Conservation (phyloP, 2,797 vertebrate species). For the Chelmon rostratus region DNA sequence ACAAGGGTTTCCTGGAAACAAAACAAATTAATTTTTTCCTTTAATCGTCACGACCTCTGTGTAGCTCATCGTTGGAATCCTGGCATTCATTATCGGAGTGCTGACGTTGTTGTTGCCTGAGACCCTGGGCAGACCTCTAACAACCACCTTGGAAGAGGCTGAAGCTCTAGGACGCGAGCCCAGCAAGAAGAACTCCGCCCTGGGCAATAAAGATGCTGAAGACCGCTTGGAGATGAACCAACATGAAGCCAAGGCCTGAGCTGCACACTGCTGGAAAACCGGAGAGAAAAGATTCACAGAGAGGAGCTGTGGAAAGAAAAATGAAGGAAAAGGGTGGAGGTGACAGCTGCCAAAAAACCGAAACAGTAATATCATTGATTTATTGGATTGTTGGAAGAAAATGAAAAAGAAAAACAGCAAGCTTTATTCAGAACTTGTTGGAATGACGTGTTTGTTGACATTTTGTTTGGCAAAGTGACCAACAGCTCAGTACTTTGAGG, state of each 20-base stretch:
- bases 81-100: slow-evolving; percentile 90
- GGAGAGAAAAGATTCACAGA: not conserved
- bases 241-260: slow-evolving; percentile 55
- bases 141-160: slow-evolving; percentile 90
- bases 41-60: not conserved
- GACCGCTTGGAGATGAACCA: slow-evolving; percentile 75
- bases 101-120: slow-evolving; percentile 91
- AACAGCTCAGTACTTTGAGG: slow-evolving; percentile 8
- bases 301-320: not conserved
- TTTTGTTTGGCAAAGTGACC: slow-evolving; percentile 53
- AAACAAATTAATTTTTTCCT: not conserved
- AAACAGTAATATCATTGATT: slow-evolving; percentile 20
- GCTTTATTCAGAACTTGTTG: slow-evolving; percentile 21
- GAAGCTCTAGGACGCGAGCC: slow-evolving; percentile 80
- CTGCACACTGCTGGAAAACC: slow-evolving; percentile 4
- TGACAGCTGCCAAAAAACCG: not conserved
- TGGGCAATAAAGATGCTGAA: slow-evolving; percentile 31
- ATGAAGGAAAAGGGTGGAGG: slow-evolving; percentile 2
- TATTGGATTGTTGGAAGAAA: slow-evolving; percentile 11
- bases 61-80: slow-evolving; percentile 89
- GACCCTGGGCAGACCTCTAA: slow-evolving; percentile 90
- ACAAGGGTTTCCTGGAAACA: not conserved
- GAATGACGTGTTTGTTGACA: slow-evolving; percentile 20
- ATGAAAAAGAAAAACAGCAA: not conserved
- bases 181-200: slow-evolving; percentile 53